Evolutionary conservation across 2,888 invertebrate species (phyloP).

Genomic region (Sphinx pinastri): DNA sequence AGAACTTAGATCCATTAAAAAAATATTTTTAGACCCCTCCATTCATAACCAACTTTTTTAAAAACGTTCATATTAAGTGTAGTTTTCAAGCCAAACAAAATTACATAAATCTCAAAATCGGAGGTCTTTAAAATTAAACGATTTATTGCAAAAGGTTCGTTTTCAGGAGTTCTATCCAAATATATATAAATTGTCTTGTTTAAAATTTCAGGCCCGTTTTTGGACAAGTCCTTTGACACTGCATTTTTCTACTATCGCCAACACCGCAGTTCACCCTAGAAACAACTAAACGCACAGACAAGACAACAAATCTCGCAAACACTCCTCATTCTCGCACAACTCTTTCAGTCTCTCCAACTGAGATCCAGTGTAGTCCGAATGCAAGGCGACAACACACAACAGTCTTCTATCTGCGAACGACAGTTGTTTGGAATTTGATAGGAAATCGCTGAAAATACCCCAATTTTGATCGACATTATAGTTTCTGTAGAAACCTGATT

Average conservation of each 20-base stretch:
- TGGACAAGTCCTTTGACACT: too few relatives aligned
- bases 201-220: too few relatives aligned
- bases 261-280: conserved; percentile 11
- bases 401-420: conserved; percentile 68
- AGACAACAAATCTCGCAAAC: conserved; percentile 62
- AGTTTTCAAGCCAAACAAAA: too few relatives aligned
- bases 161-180: too few relatives aligned
- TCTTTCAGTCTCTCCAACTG: conserved; percentile 71
- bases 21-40: too few relatives aligned
- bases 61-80: too few relatives aligned
- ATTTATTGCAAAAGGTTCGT: too few relatives aligned
- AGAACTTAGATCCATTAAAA: too few relatives aligned
- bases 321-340: conserved; percentile 62
- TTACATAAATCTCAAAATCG: too few relatives aligned
- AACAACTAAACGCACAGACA: conserved; percentile 47
- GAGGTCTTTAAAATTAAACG: too few relatives aligned
- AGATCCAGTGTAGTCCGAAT: conserved; percentile 65
- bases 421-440: conserved; percentile 48
- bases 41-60: too few relatives aligned
- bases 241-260: conserved; percentile 11
- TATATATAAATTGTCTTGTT: too few relatives aligned
- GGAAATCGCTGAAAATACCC: conserved; percentile 57
- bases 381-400: conserved; percentile 67
- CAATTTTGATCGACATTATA: conserved; percentile 42
- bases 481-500: conserved; percentile 56